Conservation (phyloP, 2,113 vertebrate species). For the Aegypius monachus region DNA sequence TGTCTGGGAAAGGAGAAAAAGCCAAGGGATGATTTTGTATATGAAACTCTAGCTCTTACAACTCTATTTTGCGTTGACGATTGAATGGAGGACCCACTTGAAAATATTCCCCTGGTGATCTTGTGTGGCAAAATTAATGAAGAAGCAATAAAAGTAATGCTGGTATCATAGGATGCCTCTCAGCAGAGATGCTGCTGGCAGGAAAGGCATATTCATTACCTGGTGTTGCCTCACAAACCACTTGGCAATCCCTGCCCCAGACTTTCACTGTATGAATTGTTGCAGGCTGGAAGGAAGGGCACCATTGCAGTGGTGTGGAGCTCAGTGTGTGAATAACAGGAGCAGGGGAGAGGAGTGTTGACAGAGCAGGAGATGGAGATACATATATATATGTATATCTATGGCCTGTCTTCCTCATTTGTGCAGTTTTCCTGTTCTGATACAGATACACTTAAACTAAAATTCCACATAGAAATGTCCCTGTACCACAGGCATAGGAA, state of each 20-base stretch:
- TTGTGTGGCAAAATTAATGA: neutral
- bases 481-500: neutral
- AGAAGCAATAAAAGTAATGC: neutral
- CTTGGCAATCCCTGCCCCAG: neutral
- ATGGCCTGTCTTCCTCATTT: fast-evolving
- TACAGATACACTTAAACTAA: neutral
- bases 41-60: neutral
- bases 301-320: neutral
- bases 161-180: neutral
- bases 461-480: neutral
- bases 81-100: neutral
- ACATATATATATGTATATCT: neutral
- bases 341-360: neutral
- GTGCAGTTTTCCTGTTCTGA: neutral
- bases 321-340: neutral
- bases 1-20: neutral
- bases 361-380: neutral
- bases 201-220: neutral
- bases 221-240: neutral
- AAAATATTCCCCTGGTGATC: neutral
- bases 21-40: neutral
- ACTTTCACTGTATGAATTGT: fast-evolving
- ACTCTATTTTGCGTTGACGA: neutral
- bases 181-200: neutral
- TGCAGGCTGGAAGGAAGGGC: neutral